phyloP scores from a whole-genome alignment of 1,140 invertebrate genomes.

The Eupristina koningsbergeri region DNA sequence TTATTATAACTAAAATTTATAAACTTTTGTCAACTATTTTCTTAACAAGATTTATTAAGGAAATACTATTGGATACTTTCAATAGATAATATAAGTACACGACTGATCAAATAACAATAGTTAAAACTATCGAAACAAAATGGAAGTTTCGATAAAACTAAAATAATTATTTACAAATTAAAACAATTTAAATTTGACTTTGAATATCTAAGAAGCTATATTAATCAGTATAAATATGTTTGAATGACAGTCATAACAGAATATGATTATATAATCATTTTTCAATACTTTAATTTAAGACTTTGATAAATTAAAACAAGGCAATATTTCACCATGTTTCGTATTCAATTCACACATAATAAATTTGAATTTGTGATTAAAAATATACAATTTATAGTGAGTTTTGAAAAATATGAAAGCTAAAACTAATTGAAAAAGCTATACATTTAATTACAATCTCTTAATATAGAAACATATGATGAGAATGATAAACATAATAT shows the following conservation, averaged over 20 bases:
- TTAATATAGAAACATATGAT: no score
- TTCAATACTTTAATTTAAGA: background rate
- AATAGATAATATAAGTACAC: background rate
- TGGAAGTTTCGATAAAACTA: background rate
- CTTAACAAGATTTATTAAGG: background rate
- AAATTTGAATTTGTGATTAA: background rate
- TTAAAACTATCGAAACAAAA: background rate
- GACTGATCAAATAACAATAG: background rate
- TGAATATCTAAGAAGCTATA: background rate
- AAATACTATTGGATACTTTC: background rate
- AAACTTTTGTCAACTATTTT: background rate
- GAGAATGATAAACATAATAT: no score
- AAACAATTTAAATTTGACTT: background rate
- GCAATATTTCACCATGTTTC: background rate
- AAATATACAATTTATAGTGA: background rate
- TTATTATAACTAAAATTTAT: background rate
- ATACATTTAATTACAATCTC: no score
- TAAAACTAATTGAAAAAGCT: no score
- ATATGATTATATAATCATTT: background rate
- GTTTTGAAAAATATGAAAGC: background rate
- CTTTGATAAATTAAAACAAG: background rate
- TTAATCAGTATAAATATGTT: background rate
- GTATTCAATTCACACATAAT: background rate
- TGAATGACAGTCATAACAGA: background rate
- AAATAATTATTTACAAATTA: background rate